phyloP scores from a whole-genome alignment of 2,888 invertebrate genomes.

The Antheraea assamensis region DNA sequence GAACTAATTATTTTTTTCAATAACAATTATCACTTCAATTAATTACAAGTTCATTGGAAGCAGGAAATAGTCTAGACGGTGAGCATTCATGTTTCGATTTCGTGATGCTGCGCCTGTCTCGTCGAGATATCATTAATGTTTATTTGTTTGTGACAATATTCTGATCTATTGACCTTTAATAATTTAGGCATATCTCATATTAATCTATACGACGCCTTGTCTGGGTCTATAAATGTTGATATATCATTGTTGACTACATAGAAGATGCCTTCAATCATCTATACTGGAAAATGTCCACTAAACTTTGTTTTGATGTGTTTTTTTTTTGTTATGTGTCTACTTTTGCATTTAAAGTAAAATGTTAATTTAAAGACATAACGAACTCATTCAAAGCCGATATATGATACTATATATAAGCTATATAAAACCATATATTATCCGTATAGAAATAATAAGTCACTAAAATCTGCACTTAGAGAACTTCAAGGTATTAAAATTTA shows the following conservation, averaged over 20 bases:
- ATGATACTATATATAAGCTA: too few relatives aligned
- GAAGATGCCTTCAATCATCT: too few relatives aligned
- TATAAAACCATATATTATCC: too few relatives aligned
- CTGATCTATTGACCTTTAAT: not conserved
- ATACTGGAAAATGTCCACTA: too few relatives aligned
- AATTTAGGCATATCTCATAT: not conserved
- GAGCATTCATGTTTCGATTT: not conserved
- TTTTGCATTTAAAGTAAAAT: too few relatives aligned
- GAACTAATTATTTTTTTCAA: not conserved
- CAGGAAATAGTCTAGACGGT: slow-evolving; percentile 10
- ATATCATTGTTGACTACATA: not conserved
- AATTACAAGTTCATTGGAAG: slow-evolving; percentile 8
- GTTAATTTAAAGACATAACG: too few relatives aligned
- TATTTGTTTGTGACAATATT: slow-evolving; percentile 6
- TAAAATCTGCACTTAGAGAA: too few relatives aligned
- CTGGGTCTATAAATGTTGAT: not conserved
- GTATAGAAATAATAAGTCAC: too few relatives aligned
- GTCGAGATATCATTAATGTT: not conserved
- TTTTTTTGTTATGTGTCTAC: too few relatives aligned
- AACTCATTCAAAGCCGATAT: too few relatives aligned
- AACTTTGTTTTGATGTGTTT: too few relatives aligned
- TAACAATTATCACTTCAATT: slow-evolving; percentile 7
- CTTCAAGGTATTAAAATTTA: too few relatives aligned
- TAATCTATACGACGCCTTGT: not conserved
- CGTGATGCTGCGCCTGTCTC: not conserved